phyloP scores from a whole-genome alignment of 2,888 invertebrate genomes.

The Cheilosia pagana region DNA sequence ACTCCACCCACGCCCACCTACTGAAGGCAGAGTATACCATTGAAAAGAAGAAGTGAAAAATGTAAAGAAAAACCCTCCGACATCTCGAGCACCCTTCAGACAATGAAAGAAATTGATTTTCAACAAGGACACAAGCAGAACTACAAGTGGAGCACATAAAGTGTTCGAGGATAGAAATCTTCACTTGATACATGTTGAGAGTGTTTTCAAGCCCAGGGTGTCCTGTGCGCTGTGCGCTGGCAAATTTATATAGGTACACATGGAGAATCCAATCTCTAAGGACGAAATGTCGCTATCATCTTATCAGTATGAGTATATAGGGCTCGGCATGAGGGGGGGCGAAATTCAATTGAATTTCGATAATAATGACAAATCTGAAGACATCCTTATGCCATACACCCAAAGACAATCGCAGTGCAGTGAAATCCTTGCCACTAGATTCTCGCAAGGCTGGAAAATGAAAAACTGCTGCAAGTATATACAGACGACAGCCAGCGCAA shows the following conservation, averaged over 20 bases:
- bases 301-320: too few relatives aligned
- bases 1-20: conserved; percentile 2
- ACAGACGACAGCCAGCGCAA: not conserved
- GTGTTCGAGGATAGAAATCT: conserved; percentile 73
- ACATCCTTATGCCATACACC: conserved; percentile 73
- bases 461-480: conserved; percentile 49
- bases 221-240: conserved; percentile 25
- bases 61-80: conserved; percentile 33
- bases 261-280: conserved; percentile 61
- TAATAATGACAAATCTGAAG: conserved; percentile 76
- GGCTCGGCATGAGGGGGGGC: not conserved
- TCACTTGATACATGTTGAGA: conserved; percentile 74
- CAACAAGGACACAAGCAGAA: conserved; percentile 73
- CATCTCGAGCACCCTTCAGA: conserved; percentile 72
- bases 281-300: conserved; percentile 73
- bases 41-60: not conserved
- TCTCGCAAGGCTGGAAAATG: conserved; percentile 65
- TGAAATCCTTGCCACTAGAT: conserved; percentile 45
- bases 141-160: conserved; percentile 74
- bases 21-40: not conserved
- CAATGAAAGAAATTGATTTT: conserved; percentile 75
- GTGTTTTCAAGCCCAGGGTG: conserved; percentile 67
- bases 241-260: conserved; percentile 44
- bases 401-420: conserved; percentile 74
- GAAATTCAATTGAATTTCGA: conserved; percentile 74